Evolutionary conservation across 2,888 invertebrate genomes (phyloP).

Genomic region (Scaptomyza polygonia): DNA sequence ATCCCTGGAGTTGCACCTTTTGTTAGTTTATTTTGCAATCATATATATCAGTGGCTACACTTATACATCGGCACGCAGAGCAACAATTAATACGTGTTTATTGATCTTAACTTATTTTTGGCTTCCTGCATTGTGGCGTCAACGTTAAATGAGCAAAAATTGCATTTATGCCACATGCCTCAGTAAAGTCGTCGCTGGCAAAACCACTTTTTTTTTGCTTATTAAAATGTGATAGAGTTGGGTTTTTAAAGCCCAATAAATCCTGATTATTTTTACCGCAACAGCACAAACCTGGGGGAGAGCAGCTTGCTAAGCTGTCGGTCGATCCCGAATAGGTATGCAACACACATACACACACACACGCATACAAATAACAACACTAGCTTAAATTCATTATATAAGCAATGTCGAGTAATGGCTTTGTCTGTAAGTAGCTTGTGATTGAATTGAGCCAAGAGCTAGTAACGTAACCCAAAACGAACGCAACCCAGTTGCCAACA

Average conservation of each 20-base stretch:
- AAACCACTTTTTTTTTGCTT: constrained; percentile 16
- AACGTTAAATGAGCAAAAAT: not conserved
- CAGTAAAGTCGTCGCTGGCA: constrained; percentile 14
- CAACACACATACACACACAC: constrained; percentile 22
- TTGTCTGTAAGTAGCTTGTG: constrained; percentile 78
- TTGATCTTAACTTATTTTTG: constrained; percentile 1
- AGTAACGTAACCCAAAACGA: constrained; percentile 6
- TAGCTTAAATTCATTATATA: constrained; percentile 56
- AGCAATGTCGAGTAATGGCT: constrained; percentile 65
- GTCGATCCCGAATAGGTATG: constrained; percentile 40
- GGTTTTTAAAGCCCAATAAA: constrained; percentile 68
- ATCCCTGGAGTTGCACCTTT: no score
- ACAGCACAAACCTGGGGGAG: constrained; percentile 11
- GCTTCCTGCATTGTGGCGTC: not conserved
- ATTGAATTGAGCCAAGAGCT: constrained; percentile 71
- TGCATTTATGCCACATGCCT: constrained; percentile 13
- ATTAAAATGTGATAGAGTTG: constrained; percentile 64
- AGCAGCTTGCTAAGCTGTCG: constrained; percentile 39
- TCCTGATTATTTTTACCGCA: constrained; percentile 74
- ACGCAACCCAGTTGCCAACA: constrained; percentile 41
- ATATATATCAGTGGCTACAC: no score
- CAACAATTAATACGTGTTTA: not conserved
- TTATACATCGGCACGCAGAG: no score
- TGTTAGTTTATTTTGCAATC: not conserved
- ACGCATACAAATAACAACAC: constrained; percentile 16